Conservation (phyloP, 2,797 vertebrate genomes). For the Paguma larvata region DNA sequence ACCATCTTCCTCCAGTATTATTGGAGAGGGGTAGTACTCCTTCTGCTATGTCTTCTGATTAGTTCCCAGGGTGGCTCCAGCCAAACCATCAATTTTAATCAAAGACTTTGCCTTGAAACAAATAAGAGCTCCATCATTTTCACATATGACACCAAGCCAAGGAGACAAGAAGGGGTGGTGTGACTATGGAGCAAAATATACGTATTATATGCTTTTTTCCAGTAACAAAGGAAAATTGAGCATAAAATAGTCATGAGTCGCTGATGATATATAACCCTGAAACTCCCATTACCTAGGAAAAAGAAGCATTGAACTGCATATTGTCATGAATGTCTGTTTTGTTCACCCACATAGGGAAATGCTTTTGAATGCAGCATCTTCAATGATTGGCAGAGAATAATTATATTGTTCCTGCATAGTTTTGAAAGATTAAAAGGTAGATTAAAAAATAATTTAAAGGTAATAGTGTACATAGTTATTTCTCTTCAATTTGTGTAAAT, state of each 20-base stretch:
- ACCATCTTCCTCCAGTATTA: not conserved
- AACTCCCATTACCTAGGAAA: conserved; percentile 59
- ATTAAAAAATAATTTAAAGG: conserved; percentile 85
- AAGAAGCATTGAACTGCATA: not conserved
- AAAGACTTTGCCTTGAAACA: conserved; percentile 17
- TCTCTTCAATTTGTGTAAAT: conserved; percentile 80
- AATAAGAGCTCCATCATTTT: not conserved
- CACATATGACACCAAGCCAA: not conserved
- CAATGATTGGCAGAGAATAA: conserved; percentile 73
- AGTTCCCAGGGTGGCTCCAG: not conserved
- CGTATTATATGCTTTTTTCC: not conserved
- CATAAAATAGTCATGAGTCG: conserved; percentile 17
- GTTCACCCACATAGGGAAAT: conserved; percentile 30
- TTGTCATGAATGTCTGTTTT: conserved; percentile 24
- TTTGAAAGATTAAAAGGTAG: conserved; percentile 76
- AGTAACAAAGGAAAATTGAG: conserved; percentile 29
- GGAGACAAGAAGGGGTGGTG: not conserved
- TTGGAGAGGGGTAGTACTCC: not conserved
- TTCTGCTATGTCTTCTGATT: not conserved
- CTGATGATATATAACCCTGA: not conserved
- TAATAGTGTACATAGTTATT: conserved; percentile 58
- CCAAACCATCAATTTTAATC: not conserved
- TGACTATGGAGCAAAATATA: not conserved
- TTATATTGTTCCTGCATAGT: conserved; percentile 45
- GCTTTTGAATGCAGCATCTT: conserved; percentile 38